Conservation (phyloP, 1,140 invertebrate species). For the Lasioglossum baleicum region DNA sequence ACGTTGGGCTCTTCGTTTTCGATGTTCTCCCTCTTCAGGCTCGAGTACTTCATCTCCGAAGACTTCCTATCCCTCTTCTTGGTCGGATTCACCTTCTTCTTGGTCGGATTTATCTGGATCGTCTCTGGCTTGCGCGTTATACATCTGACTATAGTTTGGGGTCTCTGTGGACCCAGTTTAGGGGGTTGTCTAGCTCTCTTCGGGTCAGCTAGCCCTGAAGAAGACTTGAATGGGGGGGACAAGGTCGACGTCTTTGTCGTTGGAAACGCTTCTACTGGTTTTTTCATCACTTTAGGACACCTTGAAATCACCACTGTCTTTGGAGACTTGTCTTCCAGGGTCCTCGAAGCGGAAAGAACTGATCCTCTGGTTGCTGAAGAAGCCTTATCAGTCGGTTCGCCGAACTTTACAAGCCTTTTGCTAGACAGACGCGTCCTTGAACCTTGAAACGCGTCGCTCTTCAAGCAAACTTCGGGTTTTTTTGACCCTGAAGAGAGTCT, state of each 20-base stretch:
- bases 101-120: conserved; percentile 47
- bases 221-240: conserved; percentile 19
- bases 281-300: conserved; percentile 76
- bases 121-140: conserved; percentile 63
- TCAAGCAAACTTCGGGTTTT: conserved; percentile 60
- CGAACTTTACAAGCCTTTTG: conserved; percentile 74
- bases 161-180: conserved; percentile 50
- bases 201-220: neutral
- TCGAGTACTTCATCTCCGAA: neutral
- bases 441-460: conserved; percentile 31
- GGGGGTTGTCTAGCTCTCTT: conserved; percentile 25
- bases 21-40: neutral
- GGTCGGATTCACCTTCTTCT: conserved; percentile 67
- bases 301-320: conserved; percentile 78
- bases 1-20: conserved; percentile 29
- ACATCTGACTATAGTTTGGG: conserved; percentile 59
- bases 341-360: neutral
- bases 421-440: conserved; percentile 56
- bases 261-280: conserved; percentile 22
- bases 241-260: conserved; percentile 21
- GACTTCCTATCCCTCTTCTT: conserved; percentile 64
- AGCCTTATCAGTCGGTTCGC: neutral
- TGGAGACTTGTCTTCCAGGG: conserved; percentile 75
- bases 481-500: conserved; percentile 60
- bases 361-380: neutral